Conservation (phyloP, 2,113 vertebrate species). For the Lepidothrix coronata region DNA sequence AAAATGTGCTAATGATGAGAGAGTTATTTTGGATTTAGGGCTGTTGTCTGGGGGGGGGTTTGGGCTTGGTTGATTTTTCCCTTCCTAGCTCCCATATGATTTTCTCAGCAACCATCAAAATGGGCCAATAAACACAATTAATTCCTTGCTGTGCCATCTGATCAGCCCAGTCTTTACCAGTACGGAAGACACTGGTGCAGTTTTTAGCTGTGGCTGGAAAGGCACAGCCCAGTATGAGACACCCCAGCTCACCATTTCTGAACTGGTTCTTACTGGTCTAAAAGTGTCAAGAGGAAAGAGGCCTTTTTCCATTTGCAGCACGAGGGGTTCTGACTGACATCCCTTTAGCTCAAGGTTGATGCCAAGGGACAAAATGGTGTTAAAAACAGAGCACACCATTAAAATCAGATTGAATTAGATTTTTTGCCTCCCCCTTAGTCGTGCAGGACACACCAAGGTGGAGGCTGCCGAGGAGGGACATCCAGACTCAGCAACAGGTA, state of each 20-base stretch:
- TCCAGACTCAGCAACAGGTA: background rate
- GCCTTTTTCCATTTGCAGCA: background rate
- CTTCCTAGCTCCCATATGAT: too few relatives aligned
- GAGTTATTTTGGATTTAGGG: background rate
- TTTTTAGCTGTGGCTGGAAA: background rate
- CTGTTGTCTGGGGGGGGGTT: background rate
- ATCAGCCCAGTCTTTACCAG: background rate
- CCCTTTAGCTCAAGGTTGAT: background rate
- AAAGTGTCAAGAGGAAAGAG: background rate
- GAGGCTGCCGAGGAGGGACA: background rate
- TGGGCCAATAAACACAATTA: background rate
- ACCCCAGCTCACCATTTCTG: background rate
- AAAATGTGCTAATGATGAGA: background rate
- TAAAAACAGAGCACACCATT: accelerated
- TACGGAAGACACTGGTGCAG: accelerated
- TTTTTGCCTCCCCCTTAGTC: background rate
- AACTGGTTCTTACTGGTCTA: background rate
- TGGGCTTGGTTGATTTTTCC: background rate
- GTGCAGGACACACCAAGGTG: background rate
- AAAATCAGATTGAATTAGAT: background rate
- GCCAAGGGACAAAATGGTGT: background rate
- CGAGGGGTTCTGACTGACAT: background rate
- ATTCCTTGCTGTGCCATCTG: background rate
- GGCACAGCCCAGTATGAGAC: background rate
- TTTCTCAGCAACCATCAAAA: background rate